Evolutionary conservation across 2,113 vertebrate species (phyloP), one percentile per base, ranked within the genome.

Genomic region (Panthera uncia): DNA sequence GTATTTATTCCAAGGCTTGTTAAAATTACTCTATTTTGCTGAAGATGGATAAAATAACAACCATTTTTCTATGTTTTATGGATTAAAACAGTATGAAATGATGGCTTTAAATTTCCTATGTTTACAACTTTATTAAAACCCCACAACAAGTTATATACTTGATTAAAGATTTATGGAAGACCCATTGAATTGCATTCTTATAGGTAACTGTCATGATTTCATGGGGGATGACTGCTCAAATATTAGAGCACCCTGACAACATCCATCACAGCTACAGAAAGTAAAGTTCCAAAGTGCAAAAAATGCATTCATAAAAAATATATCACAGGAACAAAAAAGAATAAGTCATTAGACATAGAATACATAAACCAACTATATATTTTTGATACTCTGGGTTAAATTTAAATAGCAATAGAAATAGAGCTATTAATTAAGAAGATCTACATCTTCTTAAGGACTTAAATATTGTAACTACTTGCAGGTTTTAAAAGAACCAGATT

Each of bases 1-100:
- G 95, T 97, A 99, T 98, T 98, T 98, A 98, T 98, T 98, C 97
- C 87, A 97, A 98, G 97, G 19, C 55, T 94, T 95, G 84, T 90
- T 98, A 96, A 98, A 98, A 98, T 98, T 94, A 97, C 86, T 97
- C 92, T 95, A 92, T 91, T 95, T 94, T 98, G 81, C 94, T 98
- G 80, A 89, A 98, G 97, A 98, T 95, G 65, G 92, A 97, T 98
- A 98, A 96, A 98, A 97, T 93, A 98, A 98, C 97, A 98, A 98
- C 52, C 27, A 97, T 91, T 97, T 98, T 96, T 98, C 96, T 98
- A 80, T 97, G 96, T 98, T 98, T 98, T 98, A 95, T 12, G 23
- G 96, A 98, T 98, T 98, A 98, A 98, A 96, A 98, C 78, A 97
- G 76, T 96, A 84, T 97, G 97, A 98, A 98, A 98, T 96, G 94